These are phyloP conservation scores for Macrotrachela quadricornifera DNA, from an alignment of 1,140 invertebrate genomes.

Conservation along the genomic window DNA sequence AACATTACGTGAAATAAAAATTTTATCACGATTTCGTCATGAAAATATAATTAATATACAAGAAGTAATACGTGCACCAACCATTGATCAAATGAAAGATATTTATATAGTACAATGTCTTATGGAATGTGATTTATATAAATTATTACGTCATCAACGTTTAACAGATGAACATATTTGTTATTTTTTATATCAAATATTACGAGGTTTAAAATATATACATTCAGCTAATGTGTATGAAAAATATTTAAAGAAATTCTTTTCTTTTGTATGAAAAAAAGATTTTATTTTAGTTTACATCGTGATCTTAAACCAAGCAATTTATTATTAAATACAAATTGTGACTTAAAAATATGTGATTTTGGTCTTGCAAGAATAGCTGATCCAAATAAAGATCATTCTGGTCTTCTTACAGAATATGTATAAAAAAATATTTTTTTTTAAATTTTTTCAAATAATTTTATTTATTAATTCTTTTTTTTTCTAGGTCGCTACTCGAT, in stretches of 20 bases:
- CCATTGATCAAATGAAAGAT: constrained; percentile 94
- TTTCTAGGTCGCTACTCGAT: constrained; percentile 91
- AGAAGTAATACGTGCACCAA: constrained; percentile 79
- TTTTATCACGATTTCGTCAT: constrained; percentile 94
- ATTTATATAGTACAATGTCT: constrained; percentile 95
- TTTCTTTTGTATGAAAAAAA: constrained; percentile 97
- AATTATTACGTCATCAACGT: constrained; percentile 83
- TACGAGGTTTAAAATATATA: constrained; percentile 94
- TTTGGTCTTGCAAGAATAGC: constrained; percentile 89
- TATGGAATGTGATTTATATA: constrained; percentile 99
- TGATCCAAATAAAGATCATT: constrained; percentile 96
- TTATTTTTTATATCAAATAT: constrained; percentile 98
- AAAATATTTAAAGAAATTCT: constrained; percentile 85
- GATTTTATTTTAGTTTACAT: constrained; percentile 46
- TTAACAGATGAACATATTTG: constrained; percentile 71
- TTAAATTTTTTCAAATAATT: neutral
- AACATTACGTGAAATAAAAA: constrained; percentile 95
- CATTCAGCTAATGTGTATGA: constrained; percentile 79
- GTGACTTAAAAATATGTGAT: constrained; percentile 95
- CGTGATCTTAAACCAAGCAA: constrained; percentile 92
- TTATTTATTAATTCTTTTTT: constrained; percentile 91
- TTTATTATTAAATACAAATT: constrained; percentile 89
- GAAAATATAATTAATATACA: constrained; percentile 99
- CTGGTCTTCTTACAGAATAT: constrained; percentile 94
- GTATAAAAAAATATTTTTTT: constrained; percentile 32